A percentile compares a stretch with the other conserved stretches of the same genome.
Evolutionary conservation across 1,140 invertebrate genomes (phyloP).

Genomic region (Cheumatopsyche charites): DNA sequence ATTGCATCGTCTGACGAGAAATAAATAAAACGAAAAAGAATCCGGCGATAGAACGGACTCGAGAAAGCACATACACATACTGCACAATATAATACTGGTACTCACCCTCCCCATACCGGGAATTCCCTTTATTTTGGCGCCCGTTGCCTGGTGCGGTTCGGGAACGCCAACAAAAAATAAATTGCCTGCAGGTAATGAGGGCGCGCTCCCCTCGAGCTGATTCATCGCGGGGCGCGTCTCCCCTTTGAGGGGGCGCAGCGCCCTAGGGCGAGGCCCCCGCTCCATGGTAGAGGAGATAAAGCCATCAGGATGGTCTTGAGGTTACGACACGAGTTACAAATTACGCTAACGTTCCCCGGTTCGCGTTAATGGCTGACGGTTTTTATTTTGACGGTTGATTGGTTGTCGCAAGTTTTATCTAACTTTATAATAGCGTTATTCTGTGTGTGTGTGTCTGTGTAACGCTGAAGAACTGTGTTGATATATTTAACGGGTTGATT

Average conservation of each 20-base stretch:
- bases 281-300: slow-evolving; percentile 30
- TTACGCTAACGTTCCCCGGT: slow-evolving; percentile 2
- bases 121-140: slow-evolving; percentile 23
- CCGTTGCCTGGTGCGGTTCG: slow-evolving; percentile 15
- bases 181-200: slow-evolving; percentile 42
- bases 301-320: slow-evolving; percentile 39
- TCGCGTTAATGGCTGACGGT: not conserved
- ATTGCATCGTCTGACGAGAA: no score
- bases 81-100: no score
- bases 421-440: no score
- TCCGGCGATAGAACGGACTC: not conserved
- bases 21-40: not conserved
- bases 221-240: slow-evolving; percentile 20
- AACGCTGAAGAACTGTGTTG: no score
- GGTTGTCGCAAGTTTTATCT: no score
- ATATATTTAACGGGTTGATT: no score
- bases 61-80: no score
- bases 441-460: no score
- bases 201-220: slow-evolving; percentile 18
- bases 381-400: not conserved
- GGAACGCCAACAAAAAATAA: slow-evolving; percentile 34
- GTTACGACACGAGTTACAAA: slow-evolving; percentile 40
- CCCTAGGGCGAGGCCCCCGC: not conserved
- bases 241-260: not conserved
- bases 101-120: not conserved